Base-by-base conservation (phyloP, 2,888 invertebrate genomes). In the Neuroscelio doddi region DNA sequence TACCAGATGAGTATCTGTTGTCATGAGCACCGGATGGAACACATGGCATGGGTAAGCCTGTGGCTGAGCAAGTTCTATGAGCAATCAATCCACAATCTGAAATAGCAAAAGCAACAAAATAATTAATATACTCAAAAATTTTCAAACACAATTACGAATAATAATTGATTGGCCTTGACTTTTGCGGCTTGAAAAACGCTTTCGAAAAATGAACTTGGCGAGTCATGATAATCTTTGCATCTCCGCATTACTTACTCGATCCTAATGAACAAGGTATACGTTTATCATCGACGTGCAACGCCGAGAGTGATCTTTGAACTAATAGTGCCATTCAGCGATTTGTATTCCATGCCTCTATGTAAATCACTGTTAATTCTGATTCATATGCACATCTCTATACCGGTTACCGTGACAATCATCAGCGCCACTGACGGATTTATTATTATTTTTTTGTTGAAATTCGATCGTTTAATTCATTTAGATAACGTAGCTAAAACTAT, bases 51-150 rank as follows among this genome's bases (percentile, higher is more conserved):
- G 89, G 87, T 69, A 90, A 83, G 63, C 90, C 90, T 57, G 89
- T 89, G 34, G 89, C 88, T 41, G 89, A 87, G 82, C 92, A 92
- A 66, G 90, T 90, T 66, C 90, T 87, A 84, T 92, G 92, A 69
- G 90, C 89, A 64, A 91, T 88, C 72, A 91, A 85, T 55, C 91
- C 91, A 83, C 92, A 92, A 77, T 88, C 89, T 90, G 82, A 71
- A 74, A 73, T 59, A 58, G 46, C 51, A 58, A 49, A 50, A 56
- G 29, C 29, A 45, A 24, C 50, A 51, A 12, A 41, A n/a, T n/a
- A n/a, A 55, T 49, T 32, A 34, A 46, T 17, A 36, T n/a, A n/a
- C n/a, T n/a, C n/a, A n/a, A n/a, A n/a, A n/a, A n/a, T n/a, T n/a
- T n/a, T n/a, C n/a, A n/a, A n/a, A n/a, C n/a, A n/a, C 38, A 9